These are phyloP conservation scores for Ommatoiulus sabulosus DNA, from an alignment of 2,888 invertebrate genomes.

Conservation along the genomic window DNA sequence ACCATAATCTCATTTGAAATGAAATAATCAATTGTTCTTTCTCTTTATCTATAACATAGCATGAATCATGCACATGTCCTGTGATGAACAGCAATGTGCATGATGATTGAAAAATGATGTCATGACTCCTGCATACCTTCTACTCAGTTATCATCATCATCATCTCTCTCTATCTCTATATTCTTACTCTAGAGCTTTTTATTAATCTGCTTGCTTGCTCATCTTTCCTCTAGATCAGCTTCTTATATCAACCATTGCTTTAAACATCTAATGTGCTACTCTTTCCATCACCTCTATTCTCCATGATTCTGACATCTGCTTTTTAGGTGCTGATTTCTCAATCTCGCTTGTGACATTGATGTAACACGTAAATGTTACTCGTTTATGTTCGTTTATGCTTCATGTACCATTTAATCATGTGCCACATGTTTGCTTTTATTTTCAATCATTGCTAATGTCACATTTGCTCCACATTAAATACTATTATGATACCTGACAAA, in stretches of 20 bases:
- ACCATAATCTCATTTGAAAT: not conserved
- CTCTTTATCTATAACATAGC: not conserved
- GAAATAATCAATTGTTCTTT: not conserved
- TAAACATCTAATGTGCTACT: not conserved
- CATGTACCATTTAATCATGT: not conserved
- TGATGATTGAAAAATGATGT: not conserved
- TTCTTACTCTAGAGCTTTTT: not conserved
- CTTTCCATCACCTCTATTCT: not conserved
- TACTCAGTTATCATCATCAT: not conserved
- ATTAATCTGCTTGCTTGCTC: not conserved
- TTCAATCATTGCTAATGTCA: not conserved
- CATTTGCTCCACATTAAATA: not conserved
- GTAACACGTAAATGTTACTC: not conserved
- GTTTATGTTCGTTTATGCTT: not conserved
- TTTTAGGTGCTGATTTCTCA: not conserved
- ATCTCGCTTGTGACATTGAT: not conserved
- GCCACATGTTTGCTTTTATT: not conserved
- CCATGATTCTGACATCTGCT: not conserved
- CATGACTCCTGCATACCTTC: not conserved
- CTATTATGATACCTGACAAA: not conserved
- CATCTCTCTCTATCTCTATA: not conserved
- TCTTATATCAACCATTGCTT: not conserved
- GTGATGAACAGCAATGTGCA: not conserved
- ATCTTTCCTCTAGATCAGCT: conserved; percentile 1
- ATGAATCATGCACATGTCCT: not conserved